These are phyloP conservation scores for Micromys minutus DNA, from an alignment of 2,113 vertebrate species.

Conservation along the genomic window DNA sequence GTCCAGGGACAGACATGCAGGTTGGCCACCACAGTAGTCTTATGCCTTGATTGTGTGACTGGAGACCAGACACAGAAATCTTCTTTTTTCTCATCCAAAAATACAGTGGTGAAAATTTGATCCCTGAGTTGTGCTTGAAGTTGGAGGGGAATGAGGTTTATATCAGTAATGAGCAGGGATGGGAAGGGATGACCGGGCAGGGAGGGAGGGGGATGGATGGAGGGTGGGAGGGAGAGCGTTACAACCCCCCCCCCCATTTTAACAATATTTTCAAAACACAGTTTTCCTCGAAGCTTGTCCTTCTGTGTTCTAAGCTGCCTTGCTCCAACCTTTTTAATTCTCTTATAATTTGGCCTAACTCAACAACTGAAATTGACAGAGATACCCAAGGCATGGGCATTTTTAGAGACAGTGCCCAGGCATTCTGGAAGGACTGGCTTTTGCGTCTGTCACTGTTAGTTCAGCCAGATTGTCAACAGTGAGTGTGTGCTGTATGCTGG, in stretches of 20 bases:
- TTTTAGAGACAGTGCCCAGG: conserved; percentile 14
- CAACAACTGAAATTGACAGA: background rate
- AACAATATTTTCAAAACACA: background rate
- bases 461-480: background rate
- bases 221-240: accelerated
- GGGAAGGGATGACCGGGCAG: background rate
- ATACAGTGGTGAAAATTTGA: background rate
- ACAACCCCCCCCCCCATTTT: no score
- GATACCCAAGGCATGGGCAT: background rate
- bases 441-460: background rate
- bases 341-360: background rate
- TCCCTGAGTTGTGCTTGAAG: background rate
- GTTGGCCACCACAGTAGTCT: background rate
- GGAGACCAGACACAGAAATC: background rate
- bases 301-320: background rate
- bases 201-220: no score
- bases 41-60: background rate
- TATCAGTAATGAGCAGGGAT: background rate
- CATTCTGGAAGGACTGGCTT: background rate
- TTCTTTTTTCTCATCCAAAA: background rate
- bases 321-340: background rate
- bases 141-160: background rate
- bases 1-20: background rate
- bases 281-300: background rate
- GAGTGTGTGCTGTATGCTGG: background rate